These are phyloP conservation scores for Enteromius trimaculatus DNA, from an alignment of 2,797 vertebrate species.

Conservation along the genomic window DNA sequence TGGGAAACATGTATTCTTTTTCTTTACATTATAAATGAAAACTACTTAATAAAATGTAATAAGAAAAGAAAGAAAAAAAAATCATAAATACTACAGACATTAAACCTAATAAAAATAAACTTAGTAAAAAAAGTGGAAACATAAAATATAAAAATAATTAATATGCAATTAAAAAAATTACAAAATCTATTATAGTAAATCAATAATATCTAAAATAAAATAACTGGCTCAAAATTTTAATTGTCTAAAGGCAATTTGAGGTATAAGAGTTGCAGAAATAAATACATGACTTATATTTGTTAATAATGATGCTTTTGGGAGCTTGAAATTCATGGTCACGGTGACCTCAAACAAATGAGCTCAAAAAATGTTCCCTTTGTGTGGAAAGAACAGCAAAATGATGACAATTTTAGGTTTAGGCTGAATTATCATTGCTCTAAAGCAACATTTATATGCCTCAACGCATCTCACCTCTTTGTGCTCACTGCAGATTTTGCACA, in stretches of 20 bases:
- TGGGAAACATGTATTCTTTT: not conserved
- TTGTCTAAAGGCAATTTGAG: not conserved
- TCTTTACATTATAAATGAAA: not conserved
- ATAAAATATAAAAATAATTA: not conserved
- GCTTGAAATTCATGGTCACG: not conserved
- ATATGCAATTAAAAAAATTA: not conserved
- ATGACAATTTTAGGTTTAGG: not conserved
- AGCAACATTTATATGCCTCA: not conserved
- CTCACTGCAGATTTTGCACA: constrained; percentile 94
- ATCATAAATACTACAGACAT: too few species aligned
- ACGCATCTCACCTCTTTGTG: constrained; percentile 87
- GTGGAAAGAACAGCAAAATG: not conserved
- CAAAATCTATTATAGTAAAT: not conserved
- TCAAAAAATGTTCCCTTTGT: not conserved
- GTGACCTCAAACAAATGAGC: not conserved
- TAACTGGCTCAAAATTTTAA: not conserved
- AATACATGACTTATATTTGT: not conserved
- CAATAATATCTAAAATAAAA: not conserved
- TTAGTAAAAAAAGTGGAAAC: not conserved
- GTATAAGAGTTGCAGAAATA: not conserved
- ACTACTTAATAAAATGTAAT: not conserved
- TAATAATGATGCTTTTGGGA: not conserved
- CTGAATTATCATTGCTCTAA: not conserved
- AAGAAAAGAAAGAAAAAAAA: too few species aligned
- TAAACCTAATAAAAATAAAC: too few species aligned